A percentile compares a stretch with the other conserved stretches of the same genome.
Evolutionary conservation across 2,888 invertebrate species (phyloP).

Genomic region (Harpagoxenus sublaevis): DNA sequence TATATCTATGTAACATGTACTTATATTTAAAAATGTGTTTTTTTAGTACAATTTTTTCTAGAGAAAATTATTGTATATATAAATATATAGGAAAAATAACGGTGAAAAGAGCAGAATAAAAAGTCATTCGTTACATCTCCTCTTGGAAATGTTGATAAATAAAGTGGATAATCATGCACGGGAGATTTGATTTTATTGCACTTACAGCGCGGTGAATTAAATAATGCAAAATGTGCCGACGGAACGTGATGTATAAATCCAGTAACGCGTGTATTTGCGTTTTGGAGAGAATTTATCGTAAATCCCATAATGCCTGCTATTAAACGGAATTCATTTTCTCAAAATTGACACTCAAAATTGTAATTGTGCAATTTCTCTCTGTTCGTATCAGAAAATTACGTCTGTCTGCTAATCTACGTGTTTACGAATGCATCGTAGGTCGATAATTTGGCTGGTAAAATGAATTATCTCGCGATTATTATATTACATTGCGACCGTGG

Average conservation of each 20-base stretch:
- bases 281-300: slow-evolving; percentile 1
- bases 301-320: background rate
- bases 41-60: background rate
- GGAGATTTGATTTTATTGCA: slow-evolving; percentile 21
- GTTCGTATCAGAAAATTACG: background rate
- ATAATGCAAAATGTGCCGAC: background rate
- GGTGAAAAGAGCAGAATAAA: background rate
- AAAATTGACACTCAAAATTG: slow-evolving; percentile 9
- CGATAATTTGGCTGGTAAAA: slow-evolving; percentile 39
- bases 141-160: background rate
- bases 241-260: background rate
- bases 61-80: background rate
- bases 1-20: background rate
- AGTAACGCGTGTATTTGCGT: background rate
- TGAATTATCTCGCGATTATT: slow-evolving; percentile 28
- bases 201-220: background rate
- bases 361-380: background rate
- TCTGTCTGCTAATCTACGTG: background rate
- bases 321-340: slow-evolving; percentile 15
- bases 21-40: background rate
- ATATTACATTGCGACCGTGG: background rate
- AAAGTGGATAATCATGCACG: slow-evolving; percentile 1
- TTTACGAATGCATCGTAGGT: slow-evolving; percentile 22
- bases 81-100: background rate
- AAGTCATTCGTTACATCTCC: background rate